Evolutionary conservation across 2,113 vertebrate species (phyloP).

Genomic region (Xiphophorus maculatus): DNA sequence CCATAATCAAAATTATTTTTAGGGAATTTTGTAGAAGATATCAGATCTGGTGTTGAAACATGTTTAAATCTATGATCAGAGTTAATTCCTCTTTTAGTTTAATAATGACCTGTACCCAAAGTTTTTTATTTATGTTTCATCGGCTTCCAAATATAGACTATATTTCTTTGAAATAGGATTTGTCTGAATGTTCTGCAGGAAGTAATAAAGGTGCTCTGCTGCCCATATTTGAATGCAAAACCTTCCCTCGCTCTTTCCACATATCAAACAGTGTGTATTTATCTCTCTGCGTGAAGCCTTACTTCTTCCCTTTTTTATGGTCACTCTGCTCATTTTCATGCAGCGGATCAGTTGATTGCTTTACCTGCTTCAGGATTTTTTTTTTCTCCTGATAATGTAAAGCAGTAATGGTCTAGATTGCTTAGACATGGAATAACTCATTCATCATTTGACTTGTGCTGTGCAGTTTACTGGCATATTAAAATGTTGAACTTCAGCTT

Average conservation of each 20-base stretch:
- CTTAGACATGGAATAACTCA: conserved; percentile 4
- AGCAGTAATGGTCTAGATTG: conserved; percentile 1
- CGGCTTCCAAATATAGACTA: conserved; percentile 7
- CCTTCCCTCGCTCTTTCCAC: conserved; percentile 51
- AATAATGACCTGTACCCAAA: not conserved
- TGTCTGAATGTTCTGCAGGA: conserved; percentile 52
- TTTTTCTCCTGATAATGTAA: not conserved
- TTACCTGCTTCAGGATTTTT: conserved; percentile 23
- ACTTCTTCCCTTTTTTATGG: conserved; percentile 55
- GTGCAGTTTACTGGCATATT: not conserved
- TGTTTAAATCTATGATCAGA: not conserved
- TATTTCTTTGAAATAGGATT: conserved; percentile 37
- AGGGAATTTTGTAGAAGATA: too few relatives aligned
- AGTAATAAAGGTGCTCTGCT: conserved; percentile 64
- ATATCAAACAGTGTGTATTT: conserved; percentile 74
- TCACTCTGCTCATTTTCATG: conserved; percentile 43
- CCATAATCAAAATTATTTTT: too few relatives aligned
- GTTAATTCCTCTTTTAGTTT: not conserved
- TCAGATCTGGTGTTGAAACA: not conserved
- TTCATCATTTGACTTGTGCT: conserved; percentile 6
- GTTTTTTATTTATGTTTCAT: not conserved
- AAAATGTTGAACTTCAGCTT: not conserved
- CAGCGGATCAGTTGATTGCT: conserved; percentile 11
- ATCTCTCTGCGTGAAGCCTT: conserved; percentile 72
- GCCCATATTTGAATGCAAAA: conserved; percentile 70